Evolutionary conservation across 2,113 vertebrate genomes (phyloP).

Genomic region (Campylomormyrus numenius): DNA sequence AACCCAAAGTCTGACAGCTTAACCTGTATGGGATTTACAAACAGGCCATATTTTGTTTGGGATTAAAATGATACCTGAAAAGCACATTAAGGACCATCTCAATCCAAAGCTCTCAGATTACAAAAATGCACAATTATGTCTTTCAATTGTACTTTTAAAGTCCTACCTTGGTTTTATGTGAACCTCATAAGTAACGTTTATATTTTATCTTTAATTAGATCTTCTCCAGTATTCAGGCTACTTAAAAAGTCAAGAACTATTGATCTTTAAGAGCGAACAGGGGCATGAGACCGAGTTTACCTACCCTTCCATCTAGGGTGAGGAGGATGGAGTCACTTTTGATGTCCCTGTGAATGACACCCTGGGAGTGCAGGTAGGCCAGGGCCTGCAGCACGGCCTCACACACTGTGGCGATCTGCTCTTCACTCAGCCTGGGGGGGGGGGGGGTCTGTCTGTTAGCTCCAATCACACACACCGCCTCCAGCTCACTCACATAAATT

Average conservation of each 20-base stretch:
- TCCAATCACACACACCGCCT: neutral
- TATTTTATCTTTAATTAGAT: neutral
- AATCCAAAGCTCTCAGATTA: neutral
- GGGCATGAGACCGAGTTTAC: neutral
- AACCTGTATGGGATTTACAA: slow-evolving; percentile 58
- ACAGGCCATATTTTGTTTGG: neutral
- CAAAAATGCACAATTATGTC: neutral
- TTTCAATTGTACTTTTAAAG: neutral
- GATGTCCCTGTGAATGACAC: slow-evolving; percentile 96
- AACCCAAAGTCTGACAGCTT: slow-evolving; percentile 98
- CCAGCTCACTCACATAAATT: neutral
- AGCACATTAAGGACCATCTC: neutral
- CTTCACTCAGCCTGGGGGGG: slow-evolving; percentile 78
- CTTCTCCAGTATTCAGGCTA: neutral
- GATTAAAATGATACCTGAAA: neutral
- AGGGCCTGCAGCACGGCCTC: slow-evolving; percentile 92
- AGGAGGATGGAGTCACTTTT: slow-evolving; percentile 97
- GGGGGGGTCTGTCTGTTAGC: neutral
- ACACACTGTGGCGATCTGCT: slow-evolving; percentile 96
- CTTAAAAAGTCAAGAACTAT: neutral
- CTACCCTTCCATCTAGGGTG: slow-evolving; percentile 86
- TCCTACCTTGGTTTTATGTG: neutral
- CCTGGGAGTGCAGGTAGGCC: slow-evolving; percentile 91
- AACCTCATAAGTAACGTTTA: neutral
- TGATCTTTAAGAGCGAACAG: neutral